Conservation (phyloP, 2,797 vertebrate genomes). For the Anolis apletophallus region DNA sequence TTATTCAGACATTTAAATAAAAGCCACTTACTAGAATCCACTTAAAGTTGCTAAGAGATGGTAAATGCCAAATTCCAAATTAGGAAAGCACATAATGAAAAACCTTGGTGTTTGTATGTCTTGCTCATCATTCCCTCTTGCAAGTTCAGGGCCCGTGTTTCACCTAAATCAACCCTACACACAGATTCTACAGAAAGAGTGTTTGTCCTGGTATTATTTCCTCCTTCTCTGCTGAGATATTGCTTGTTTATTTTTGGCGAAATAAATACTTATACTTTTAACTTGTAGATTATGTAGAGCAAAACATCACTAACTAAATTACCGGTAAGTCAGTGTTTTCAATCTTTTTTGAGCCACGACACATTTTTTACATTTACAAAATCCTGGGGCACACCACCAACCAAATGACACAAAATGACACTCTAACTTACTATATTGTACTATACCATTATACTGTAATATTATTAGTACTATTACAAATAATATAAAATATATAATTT, state of each 20-base stretch:
- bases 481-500: too few species aligned
- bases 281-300: background rate
- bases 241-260: background rate
- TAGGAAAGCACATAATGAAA: slow-evolving; percentile 18
- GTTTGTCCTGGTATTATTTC: background rate
- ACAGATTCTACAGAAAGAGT: accelerated
- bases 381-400: too few species aligned
- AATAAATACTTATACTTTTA: background rate
- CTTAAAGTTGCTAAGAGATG: slow-evolving; percentile 52
- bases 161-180: background rate
- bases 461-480: too few species aligned
- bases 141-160: background rate
- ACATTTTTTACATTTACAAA: too few species aligned
- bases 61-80: slow-evolving; percentile 24
- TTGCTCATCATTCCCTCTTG: slow-evolving; percentile 1
- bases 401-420: too few species aligned
- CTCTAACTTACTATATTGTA: too few species aligned
- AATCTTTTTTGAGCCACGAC: too few species aligned
- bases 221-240: background rate
- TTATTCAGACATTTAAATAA: slow-evolving; percentile 40
- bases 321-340: too few species aligned
- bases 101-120: slow-evolving; percentile 28
- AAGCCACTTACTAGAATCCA: slow-evolving; percentile 23
- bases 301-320: background rate
- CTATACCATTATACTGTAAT: too few species aligned